Evolutionary conservation across 2,113 vertebrate genomes (phyloP), one percentile per base, ranked within the genome.

Genomic region (Clinocottus analis): DNA sequence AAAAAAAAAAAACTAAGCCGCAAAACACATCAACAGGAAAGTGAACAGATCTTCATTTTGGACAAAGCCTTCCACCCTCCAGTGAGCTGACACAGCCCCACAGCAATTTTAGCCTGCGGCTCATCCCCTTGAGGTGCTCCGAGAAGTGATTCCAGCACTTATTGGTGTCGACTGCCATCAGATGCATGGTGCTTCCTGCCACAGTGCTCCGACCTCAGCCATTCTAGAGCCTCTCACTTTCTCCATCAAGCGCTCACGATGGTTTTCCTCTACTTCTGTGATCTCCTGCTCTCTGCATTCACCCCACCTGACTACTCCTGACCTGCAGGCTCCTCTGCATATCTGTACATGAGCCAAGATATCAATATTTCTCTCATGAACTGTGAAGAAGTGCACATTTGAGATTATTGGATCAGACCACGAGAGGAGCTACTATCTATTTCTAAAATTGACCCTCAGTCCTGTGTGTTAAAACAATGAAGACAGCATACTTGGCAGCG

Each of bases 61-160:
- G 80, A 74, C 66, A 67, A 69, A 63, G 68, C 65, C 43, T 75
- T 45, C 27, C 58, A 39, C 51, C 58, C 17, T 80, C 51, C 56
- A 58, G 43, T 62, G 71, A 80, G 67, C 80, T 77, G 72, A 76
- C 23, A 41, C 71, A 85, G 80, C 66, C 83, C 59, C 69, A 27
- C 58, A 82, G 79, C 87, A 77, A 72, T 69, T 79, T 58, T 56
- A 79, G 87, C 73, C 82, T 21, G 59, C 9, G 19, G 83, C 73
- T 80, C 75, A 56, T 84, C 79, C 79, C 76, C 83, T 66, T 4
- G 19, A 84, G 78, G 75, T 67, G 80, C 47, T 23, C 21, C 7
- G 8, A 72, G 68, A 69, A 83, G 25, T 4, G 58, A 75, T 75
- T 60, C 55, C 12, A 77, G 77, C 67, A 59, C 66, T 82, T 82